Conservation (phyloP, 1,140 invertebrate species). For the Drosophila subobscura region DNA sequence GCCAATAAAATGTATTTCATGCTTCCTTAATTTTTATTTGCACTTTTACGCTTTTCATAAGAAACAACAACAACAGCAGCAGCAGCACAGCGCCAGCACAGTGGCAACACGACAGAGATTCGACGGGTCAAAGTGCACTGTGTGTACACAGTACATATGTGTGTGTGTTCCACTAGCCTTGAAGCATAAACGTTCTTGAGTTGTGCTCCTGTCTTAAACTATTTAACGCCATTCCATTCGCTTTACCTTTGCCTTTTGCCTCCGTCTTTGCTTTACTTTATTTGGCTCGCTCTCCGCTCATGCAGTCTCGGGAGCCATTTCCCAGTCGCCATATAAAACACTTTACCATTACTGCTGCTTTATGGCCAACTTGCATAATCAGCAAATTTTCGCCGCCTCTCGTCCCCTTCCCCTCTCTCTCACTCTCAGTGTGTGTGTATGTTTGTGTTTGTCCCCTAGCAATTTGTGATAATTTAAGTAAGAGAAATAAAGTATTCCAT, state of each 20-base stretch:
- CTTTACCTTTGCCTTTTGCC: slow-evolving; percentile 38
- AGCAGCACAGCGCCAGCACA: not conserved
- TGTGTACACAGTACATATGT: not conserved
- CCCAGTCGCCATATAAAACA: slow-evolving; percentile 61
- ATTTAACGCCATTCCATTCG: slow-evolving; percentile 68
- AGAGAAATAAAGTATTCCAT: slow-evolving; percentile 19
- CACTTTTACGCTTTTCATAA: slow-evolving; percentile 78
- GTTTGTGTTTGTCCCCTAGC: slow-evolving; percentile 3
- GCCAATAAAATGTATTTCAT: slow-evolving; percentile 84
- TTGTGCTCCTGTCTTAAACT: slow-evolving; percentile 54
- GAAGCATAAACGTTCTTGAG: slow-evolving; percentile 1
- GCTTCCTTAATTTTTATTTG: slow-evolving; percentile 84
- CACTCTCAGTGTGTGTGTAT: not conserved
- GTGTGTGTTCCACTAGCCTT: too few species aligned
- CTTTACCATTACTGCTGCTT: slow-evolving; percentile 56
- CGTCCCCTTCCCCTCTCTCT: slow-evolving; percentile 1
- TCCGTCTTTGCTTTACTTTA: slow-evolving; percentile 27
- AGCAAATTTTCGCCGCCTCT: slow-evolving; percentile 51
- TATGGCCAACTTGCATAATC: slow-evolving; percentile 72
- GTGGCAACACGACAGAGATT: not conserved
- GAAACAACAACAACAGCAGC: slow-evolving; percentile 40
- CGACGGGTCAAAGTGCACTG: slow-evolving; percentile 41
- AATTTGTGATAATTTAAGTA: slow-evolving; percentile 43
- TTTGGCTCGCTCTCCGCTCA: not conserved
- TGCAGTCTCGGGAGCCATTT: not conserved